Conservation (phyloP, 2,113 vertebrate genomes). For the Rhea americana region DNA sequence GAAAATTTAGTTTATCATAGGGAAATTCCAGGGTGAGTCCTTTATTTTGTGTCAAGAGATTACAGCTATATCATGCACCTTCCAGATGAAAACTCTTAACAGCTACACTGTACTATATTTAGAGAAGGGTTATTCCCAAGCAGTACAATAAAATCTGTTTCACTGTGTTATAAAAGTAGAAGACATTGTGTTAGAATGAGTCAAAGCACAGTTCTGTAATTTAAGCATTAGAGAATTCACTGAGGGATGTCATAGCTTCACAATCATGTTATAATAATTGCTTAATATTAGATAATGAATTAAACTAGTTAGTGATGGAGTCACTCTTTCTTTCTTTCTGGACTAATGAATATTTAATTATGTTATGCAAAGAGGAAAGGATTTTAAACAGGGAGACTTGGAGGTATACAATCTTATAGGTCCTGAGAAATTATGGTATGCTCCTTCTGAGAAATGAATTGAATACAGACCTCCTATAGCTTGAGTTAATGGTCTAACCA, state of each 20-base stretch:
- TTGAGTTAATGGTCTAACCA: background rate
- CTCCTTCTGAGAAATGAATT: background rate
- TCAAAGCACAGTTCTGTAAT: background rate
- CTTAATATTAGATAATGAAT: background rate
- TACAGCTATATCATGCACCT: background rate
- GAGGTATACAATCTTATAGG: background rate
- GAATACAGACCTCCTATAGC: background rate
- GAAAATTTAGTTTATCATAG: background rate
- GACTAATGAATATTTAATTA: background rate
- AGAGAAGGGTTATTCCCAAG: background rate
- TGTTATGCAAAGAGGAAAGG: background rate
- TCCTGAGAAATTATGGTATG: background rate
- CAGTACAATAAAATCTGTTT: background rate
- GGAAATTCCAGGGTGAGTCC: background rate
- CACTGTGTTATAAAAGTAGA: background rate
- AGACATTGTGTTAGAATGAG: background rate
- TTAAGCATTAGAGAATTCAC: background rate
- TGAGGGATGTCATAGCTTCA: background rate
- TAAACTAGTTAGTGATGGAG: background rate
- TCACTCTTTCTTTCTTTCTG: background rate
- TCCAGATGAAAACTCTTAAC: background rate
- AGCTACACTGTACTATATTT: background rate
- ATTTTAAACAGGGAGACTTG: background rate
- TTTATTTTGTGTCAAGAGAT: background rate
- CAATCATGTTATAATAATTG: background rate